These are phyloP conservation scores for Nasua narica DNA, from an alignment of 2,797 vertebrate species.

Conservation along the genomic window DNA sequence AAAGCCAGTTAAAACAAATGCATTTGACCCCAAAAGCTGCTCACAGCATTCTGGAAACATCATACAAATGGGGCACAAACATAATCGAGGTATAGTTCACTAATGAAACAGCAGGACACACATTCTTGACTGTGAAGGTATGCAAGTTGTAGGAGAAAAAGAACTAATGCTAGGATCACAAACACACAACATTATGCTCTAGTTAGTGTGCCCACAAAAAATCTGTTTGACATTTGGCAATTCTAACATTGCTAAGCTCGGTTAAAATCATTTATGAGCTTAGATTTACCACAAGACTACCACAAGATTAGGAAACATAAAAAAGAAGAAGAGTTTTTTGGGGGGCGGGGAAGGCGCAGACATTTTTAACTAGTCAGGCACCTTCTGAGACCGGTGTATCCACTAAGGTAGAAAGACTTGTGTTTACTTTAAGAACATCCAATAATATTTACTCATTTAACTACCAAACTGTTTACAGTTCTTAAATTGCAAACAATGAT, in stretches of 20 bases:
- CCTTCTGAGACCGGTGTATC: constrained; percentile 35
- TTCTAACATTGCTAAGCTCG: constrained; percentile 64
- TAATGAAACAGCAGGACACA: constrained; percentile 63
- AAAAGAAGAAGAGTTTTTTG: not conserved
- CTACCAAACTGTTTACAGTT: constrained; percentile 51
- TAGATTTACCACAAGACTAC: constrained; percentile 6
- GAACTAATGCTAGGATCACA: constrained; percentile 40
- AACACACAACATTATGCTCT: constrained; percentile 42
- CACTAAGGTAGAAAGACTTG: not conserved
- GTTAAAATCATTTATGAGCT: constrained; percentile 43
- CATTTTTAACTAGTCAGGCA: not conserved
- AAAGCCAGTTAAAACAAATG: constrained; percentile 11
- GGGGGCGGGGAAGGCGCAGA: not conserved
- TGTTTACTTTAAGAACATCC: constrained; percentile 45
- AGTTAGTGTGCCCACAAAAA: constrained; percentile 66
- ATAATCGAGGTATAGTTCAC: constrained; percentile 50
- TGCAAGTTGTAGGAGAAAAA: constrained; percentile 37
- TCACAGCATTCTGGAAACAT: not conserved
- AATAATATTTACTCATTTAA: constrained; percentile 31
- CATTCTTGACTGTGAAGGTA: constrained; percentile 43
- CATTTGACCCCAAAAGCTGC: constrained; percentile 50
- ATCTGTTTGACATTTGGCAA: constrained; percentile 51
- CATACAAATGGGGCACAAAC: constrained; percentile 26
- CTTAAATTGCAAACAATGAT: constrained; percentile 74
- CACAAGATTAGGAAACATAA: constrained; percentile 17